These are phyloP conservation scores for Epinotia ramella DNA, from an alignment of 2,888 invertebrate species.

Conservation along the genomic window DNA sequence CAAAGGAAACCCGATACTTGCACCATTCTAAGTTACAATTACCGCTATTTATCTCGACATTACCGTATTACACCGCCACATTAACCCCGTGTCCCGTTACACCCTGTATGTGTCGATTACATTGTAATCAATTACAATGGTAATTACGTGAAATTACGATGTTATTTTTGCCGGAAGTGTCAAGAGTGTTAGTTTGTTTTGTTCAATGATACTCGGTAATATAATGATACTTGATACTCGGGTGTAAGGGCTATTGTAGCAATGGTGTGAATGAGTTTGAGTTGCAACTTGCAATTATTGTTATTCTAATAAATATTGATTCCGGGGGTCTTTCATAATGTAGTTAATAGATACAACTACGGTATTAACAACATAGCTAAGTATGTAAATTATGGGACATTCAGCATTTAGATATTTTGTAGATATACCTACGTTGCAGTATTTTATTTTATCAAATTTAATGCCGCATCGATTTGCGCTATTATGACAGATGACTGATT, in stretches of 20 bases:
- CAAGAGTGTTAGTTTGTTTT: conserved; percentile 28
- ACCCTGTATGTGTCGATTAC: conserved; percentile 21
- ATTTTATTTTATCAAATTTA: too few relatives aligned
- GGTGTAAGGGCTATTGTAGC: conserved; percentile 15
- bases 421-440: not conserved
- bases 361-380: not conserved
- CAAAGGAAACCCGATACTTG: conserved; percentile 22
- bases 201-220: conserved; percentile 29
- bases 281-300: conserved; percentile 23
- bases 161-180: conserved; percentile 30
- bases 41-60: conserved; percentile 16
- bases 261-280: conserved; percentile 26
- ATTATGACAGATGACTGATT: too few relatives aligned
- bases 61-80: conserved; percentile 7
- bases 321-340: not conserved
- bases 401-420: not conserved
- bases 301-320: conserved; percentile 13
- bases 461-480: too few relatives aligned
- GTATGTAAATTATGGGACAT: not conserved
- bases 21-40: conserved; percentile 27
- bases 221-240: conserved; percentile 23
- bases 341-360: not conserved
- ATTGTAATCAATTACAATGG: conserved; percentile 31
- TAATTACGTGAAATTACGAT: conserved; percentile 33
- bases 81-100: conserved; percentile 16